Base-by-base conservation (phyloP, 2,113 vertebrate genomes). In the Mixornis gularis region DNA sequence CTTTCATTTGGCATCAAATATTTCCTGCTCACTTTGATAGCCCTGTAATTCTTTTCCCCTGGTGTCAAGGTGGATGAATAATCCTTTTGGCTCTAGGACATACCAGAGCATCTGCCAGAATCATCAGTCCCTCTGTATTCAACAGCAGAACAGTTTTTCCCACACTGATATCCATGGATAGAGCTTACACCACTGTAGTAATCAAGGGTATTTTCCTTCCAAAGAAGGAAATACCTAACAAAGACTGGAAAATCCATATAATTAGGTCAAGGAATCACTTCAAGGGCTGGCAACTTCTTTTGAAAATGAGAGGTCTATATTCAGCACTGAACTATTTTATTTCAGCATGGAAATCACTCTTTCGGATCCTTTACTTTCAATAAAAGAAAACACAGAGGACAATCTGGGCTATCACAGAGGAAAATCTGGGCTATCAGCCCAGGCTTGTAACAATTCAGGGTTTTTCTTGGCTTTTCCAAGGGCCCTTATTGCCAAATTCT, bases 391-490 rank as follows among this genome's bases (percentile, higher is more conserved):
- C 69, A 79, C 64, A 79, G 81, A 87, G 51, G 77, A 84, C 86
- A 93, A 68, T 55, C 32, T 10, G 36, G 36, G 36, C 36, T 38
- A 38, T 38, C 69, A 79, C 63, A 79, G 81, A 87, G 51, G 77
- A 84, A 88, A 93, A 68, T 55, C 32, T 10, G 9, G 96, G 91
- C 71, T 87, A 82, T 74, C 69, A 89, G 78, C 92, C 96, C 81
- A 73, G 59, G 40, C 84, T 79, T 83, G 81, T 64, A 93, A 79
- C 73, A 88, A 34, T 71, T 85, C 38, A 64, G 34, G 56, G 20
- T 59, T 93, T 94, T 94, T 92, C 41, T 92, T 95, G 94, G 95
- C 96, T 92, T 90, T 72, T 85, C 26, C 76, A 55, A 49, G 52
- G 43, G 18, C 3, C 2, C 14, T 63, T 72, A 38, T 25, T 89